phyloP scores from a whole-genome alignment of 2,797 vertebrate species.

The Sparus aurata region DNA sequence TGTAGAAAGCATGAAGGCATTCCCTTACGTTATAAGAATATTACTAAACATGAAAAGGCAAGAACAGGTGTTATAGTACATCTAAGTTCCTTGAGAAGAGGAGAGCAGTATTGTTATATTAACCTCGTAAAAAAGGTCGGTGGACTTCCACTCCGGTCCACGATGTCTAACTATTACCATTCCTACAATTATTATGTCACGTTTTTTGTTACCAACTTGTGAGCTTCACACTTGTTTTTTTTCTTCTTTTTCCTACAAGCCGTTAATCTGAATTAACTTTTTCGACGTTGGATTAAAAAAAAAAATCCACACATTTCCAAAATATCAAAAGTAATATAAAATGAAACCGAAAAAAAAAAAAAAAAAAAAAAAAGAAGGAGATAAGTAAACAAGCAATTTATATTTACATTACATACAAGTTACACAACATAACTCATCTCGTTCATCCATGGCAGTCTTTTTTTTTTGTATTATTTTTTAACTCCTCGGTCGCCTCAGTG shows the following conservation, averaged over 20 bases:
- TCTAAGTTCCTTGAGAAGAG: slow-evolving; percentile 83
- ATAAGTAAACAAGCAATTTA: slow-evolving; percentile 87
- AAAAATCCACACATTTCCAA: slow-evolving; percentile 72
- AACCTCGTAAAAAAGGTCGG: slow-evolving; percentile 77
- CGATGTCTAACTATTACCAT: slow-evolving; percentile 63
- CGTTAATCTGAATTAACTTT: slow-evolving; percentile 60
- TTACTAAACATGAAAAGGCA: slow-evolving; percentile 86
- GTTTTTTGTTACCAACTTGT: slow-evolving; percentile 59
- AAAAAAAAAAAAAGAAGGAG: slow-evolving; percentile 59
- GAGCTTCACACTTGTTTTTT: slow-evolving; percentile 51
- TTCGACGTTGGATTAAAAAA: slow-evolving; percentile 62
- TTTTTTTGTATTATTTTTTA: slow-evolving; percentile 23
- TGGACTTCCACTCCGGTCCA: slow-evolving; percentile 68
- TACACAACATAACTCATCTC: slow-evolving; percentile 67
- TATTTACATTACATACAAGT: slow-evolving; percentile 90
- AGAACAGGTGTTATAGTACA: slow-evolving; percentile 84
- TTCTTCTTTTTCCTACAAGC: slow-evolving; percentile 45
- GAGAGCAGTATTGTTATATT: slow-evolving; percentile 72
- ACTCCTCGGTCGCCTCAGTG: slow-evolving; percentile 28
- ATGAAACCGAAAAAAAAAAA: slow-evolving; percentile 48
- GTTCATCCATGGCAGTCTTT: slow-evolving; percentile 72
- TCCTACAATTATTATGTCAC: slow-evolving; percentile 71
- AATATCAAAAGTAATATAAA: slow-evolving; percentile 84
- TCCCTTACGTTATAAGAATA: slow-evolving; percentile 83
- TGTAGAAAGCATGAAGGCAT: slow-evolving; percentile 85